Evolutionary conservation across 2,113 vertebrate species (phyloP).

Genomic region (Arvicanthis niloticus): DNA sequence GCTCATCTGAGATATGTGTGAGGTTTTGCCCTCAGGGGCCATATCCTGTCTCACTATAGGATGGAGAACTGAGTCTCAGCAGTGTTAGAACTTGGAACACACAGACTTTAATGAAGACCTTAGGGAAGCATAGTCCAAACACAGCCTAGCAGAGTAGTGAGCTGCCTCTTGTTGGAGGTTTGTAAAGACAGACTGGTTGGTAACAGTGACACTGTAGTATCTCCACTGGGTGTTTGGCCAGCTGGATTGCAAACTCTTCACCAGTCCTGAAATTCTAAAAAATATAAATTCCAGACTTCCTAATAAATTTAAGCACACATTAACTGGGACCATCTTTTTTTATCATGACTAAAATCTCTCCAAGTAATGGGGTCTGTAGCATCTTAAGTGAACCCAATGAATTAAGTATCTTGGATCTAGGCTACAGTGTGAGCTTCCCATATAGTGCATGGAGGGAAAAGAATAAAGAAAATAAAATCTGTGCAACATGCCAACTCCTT

Average conservation of each 20-base stretch:
- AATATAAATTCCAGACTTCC: background rate
- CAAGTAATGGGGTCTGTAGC: background rate
- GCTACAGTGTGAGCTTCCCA: background rate
- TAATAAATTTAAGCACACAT: background rate
- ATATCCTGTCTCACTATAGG: background rate
- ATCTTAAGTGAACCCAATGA: background rate
- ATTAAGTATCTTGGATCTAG: background rate
- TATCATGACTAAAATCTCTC: background rate
- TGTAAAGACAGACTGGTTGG: background rate
- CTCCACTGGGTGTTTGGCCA: background rate
- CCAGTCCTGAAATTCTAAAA: background rate
- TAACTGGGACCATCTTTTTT: background rate
- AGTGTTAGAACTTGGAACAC: background rate
- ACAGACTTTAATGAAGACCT: background rate
- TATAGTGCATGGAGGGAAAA: background rate
- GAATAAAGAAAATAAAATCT: conserved; percentile 54
- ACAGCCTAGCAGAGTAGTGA: background rate
- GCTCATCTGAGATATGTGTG: background rate
- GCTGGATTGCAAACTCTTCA: background rate
- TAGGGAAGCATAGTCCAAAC: background rate
- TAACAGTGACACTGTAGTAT: background rate
- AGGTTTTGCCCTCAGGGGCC: background rate
- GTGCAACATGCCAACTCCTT: conserved; percentile 31
- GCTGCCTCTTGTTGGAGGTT: background rate
- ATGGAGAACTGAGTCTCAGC: background rate